These are phyloP conservation scores for Esox lucius DNA, from an alignment of 2,797 vertebrate genomes.

Conservation along the genomic window DNA sequence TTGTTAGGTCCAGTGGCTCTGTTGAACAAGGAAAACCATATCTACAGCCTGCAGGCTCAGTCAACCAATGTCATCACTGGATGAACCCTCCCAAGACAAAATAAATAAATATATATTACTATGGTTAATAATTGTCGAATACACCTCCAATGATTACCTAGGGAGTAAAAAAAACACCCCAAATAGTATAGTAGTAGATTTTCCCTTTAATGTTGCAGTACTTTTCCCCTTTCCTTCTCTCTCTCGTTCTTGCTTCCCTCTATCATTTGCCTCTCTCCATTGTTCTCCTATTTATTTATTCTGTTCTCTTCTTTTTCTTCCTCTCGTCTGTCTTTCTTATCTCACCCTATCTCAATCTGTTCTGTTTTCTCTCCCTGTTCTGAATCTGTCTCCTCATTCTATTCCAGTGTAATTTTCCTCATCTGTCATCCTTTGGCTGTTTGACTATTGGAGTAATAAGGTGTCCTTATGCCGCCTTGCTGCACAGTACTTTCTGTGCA, in stretches of 20 bases:
- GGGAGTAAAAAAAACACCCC: too few species aligned
- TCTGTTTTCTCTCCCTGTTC: not conserved
- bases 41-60: too few species aligned
- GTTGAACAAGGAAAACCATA: too few species aligned
- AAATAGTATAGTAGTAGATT: too few species aligned
- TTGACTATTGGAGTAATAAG: not conserved
- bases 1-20: too few species aligned
- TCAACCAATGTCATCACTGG: too few species aligned
- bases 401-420: not conserved
- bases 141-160: too few species aligned
- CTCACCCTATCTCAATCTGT: conserved; percentile 5
- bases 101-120: too few species aligned
- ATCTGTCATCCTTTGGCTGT: not conserved
- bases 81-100: too few species aligned
- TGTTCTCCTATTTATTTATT: conserved; percentile 8
- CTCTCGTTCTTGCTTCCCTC: not conserved
- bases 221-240: not conserved
- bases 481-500: not conserved
- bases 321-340: conserved; percentile 11
- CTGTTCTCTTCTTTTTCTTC: conserved; percentile 20
- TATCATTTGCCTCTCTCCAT: not conserved
- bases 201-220: too few species aligned
- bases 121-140: too few species aligned
- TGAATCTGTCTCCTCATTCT: too few species aligned
- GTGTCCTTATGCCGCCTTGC: not conserved